These are phyloP conservation scores for Datnioides undecimradiatus DNA, from an alignment of 2,113 vertebrate genomes.

Conservation along the genomic window DNA sequence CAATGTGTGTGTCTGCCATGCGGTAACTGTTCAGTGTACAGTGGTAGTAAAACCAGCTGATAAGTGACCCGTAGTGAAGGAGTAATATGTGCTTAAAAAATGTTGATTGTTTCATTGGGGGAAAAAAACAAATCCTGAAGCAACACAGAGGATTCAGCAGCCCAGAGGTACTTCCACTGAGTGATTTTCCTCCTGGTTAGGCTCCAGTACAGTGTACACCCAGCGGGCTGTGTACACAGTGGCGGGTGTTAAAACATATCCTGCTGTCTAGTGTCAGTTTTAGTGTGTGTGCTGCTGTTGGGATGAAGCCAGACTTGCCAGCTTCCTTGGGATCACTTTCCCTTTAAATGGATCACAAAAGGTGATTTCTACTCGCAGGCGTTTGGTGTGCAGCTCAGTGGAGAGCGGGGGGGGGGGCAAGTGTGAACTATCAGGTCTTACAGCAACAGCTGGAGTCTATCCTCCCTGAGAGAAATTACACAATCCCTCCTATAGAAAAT, in stretches of 20 bases:
- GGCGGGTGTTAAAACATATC: conserved; percentile 67
- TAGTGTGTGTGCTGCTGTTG: conserved; percentile 60
- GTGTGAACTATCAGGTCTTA: conserved; percentile 78
- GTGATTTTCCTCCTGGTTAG: conserved; percentile 70
- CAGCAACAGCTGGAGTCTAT: conserved; percentile 87
- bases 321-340: conserved; percentile 67
- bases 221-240: conserved; percentile 69
- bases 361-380: conserved; percentile 71
- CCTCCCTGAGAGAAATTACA: conserved; percentile 90
- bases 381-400: conserved; percentile 53
- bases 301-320: conserved; percentile 66
- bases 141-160: conserved; percentile 48
- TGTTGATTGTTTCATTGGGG: conserved; percentile 52
- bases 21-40: conserved; percentile 7
- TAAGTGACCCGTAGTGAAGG: conserved; percentile 61
- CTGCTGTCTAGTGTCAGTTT: conserved; percentile 73
- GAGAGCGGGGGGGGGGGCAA: conserved; percentile 38
- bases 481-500: conserved; percentile 86
- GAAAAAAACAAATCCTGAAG: conserved; percentile 32
- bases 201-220: conserved; percentile 65
- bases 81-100: conserved; percentile 48
- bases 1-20: conserved; percentile 48
- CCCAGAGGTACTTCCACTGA: conserved; percentile 69
- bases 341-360: conserved; percentile 75
- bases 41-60: conserved; percentile 43